Percentiles rank a stretch among this genome's conserved stretches.
Conservation (phyloP, 1,140 invertebrate genomes). For the Cepaea nemoralis region DNA sequence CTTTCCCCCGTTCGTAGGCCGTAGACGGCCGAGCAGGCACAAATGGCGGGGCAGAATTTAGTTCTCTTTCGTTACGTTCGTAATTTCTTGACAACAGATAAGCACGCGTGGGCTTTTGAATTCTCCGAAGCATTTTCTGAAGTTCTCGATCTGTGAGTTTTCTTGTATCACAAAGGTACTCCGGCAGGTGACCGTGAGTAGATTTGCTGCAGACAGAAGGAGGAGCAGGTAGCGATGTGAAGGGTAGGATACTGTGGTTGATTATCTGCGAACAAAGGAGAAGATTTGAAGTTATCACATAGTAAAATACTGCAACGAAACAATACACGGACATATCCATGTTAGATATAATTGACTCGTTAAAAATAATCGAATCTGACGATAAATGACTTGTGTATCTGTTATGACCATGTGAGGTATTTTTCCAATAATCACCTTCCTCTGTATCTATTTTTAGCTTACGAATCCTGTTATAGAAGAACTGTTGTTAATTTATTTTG, state of each 20-base stretch:
- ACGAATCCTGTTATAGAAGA: too few species aligned
- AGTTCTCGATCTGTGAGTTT: constrained; percentile 38
- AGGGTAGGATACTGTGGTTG: constrained; percentile 33
- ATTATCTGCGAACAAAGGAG: constrained; percentile 3
- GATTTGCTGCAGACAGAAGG: constrained; percentile 20
- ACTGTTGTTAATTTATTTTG: too few species aligned
- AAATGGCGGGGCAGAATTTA: neutral
- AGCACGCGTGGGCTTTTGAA: constrained; percentile 39
- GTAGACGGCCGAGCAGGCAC: neutral
- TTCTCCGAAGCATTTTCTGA: constrained; percentile 38
- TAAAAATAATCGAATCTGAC: too few species aligned
- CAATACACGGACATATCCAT: too few species aligned
- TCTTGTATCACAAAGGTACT: neutral
- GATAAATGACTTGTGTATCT: too few species aligned
- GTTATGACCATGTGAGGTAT: too few species aligned
- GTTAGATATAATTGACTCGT: too few species aligned
- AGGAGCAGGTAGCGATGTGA: constrained; percentile 6
- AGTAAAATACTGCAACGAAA: too few species aligned
- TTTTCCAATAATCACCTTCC: too few species aligned
- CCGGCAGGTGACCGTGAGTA: neutral
- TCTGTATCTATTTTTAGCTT: too few species aligned
- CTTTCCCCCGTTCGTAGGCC: constrained; percentile 31
- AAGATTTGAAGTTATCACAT: neutral
- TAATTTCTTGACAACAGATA: constrained; percentile 14
- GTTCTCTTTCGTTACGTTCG: neutral